A percentile compares a stretch with the other conserved stretches of the same genome.
These are phyloP conservation scores for Beroe ovata DNA, from an alignment of 37 sponge, comb jelly and placozoan genomes.

Conservation along the genomic window DNA sequence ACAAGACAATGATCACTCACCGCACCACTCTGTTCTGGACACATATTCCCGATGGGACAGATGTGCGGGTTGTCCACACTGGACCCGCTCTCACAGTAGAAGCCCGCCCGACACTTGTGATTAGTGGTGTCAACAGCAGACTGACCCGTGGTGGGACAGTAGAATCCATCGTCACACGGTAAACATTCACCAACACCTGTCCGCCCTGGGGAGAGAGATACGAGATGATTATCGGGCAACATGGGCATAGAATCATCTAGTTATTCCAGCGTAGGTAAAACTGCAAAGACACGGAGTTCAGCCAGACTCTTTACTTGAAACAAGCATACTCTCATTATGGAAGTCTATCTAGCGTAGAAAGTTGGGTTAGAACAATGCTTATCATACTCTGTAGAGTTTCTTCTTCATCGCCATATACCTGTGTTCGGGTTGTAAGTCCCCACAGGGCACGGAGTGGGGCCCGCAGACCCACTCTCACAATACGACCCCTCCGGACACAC, in stretches of 20 bases:
- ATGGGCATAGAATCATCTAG: too few species aligned
- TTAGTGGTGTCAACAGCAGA: not conserved
- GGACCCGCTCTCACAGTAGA: not conserved
- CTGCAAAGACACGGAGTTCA: too few species aligned
- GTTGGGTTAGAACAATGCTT: too few species aligned
- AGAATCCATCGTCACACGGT: slow-evolving; percentile 27
- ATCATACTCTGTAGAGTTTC: too few species aligned
- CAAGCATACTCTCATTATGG: too few species aligned
- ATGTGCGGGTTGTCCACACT: not conserved
- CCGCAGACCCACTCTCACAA: not conserved
- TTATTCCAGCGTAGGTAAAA: too few species aligned
- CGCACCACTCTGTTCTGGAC: not conserved
- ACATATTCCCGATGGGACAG: slow-evolving; percentile 34
- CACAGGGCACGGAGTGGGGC: not conserved
- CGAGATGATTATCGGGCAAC: too few species aligned
- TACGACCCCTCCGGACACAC: slow-evolving; percentile 28
- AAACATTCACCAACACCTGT: not conserved
- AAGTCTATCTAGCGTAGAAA: too few species aligned
- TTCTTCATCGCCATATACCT: too few species aligned
- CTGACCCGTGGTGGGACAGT: slow-evolving; percentile 6
- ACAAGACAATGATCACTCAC: not conserved
- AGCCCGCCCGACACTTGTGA: slow-evolving; percentile 24
- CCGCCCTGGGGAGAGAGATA: not conserved
- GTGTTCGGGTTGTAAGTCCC: slow-evolving; percentile 45
- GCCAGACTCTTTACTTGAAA: too few species aligned